These are phyloP conservation scores for Parauchenoglanis ngamensis DNA, from an alignment of 2,797 vertebrate species.

Conservation along the genomic window DNA sequence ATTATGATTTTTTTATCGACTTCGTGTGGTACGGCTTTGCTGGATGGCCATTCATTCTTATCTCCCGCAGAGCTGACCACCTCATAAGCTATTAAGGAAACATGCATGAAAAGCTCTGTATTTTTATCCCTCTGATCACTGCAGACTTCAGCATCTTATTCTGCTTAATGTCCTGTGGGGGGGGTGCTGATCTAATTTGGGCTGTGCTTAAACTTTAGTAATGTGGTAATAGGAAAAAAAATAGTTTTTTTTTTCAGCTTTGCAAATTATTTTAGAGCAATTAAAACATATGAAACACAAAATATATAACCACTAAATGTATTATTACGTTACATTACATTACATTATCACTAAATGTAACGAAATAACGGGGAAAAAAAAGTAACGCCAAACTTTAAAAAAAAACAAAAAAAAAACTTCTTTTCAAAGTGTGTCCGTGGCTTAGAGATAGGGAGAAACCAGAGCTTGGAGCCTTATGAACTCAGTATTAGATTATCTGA, in stretches of 20 bases:
- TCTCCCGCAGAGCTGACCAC: slow-evolving; percentile 52
- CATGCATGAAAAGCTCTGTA: background rate
- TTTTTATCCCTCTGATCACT: background rate
- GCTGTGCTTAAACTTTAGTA: background rate
- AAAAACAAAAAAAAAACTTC: too few species aligned
- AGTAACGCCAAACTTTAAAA: background rate
- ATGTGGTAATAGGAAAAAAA: background rate
- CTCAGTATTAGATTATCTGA: background rate
- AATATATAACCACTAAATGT: too few species aligned
- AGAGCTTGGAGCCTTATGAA: background rate
- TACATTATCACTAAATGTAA: too few species aligned
- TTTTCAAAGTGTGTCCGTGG: background rate
- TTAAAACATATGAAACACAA: background rate
- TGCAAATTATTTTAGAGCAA: slow-evolving; percentile 1
- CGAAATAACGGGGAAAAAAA: background rate
- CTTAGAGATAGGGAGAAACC: background rate
- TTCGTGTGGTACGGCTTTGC: slow-evolving; percentile 41
- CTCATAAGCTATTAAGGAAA: slow-evolving; percentile 55
- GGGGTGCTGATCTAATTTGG: background rate
- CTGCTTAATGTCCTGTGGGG: background rate
- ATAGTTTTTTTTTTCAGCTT: background rate
- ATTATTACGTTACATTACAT: too few species aligned
- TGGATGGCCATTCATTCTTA: slow-evolving; percentile 44
- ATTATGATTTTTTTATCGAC: slow-evolving; percentile 51
- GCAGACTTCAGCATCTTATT: background rate